A percentile compares a stretch with the other conserved stretches of the same genome.
These are phyloP conservation scores for Ephialtes manifestator DNA, from an alignment of 2,888 invertebrate species.

Conservation along the genomic window DNA sequence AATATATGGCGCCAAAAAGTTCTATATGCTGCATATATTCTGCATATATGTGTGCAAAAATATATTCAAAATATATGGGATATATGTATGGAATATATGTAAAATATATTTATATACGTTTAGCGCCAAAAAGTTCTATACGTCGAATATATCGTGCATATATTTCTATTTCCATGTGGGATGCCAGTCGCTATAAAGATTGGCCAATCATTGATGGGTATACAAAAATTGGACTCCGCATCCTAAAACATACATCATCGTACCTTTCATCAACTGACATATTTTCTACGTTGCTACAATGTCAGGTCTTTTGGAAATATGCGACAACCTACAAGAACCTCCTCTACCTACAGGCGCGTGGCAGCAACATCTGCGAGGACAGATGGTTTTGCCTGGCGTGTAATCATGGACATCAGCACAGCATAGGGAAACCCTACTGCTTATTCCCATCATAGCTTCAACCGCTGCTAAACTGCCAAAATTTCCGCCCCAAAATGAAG, in stretches of 20 bases:
- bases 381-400: conserved; percentile 59
- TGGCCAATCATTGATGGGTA: background rate
- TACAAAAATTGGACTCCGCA: background rate
- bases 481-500: conserved; percentile 12
- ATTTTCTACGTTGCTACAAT: background rate
- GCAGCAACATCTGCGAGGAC: conserved; percentile 59
- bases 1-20: no score
- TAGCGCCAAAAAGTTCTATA: no score
- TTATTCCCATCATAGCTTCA: background rate
- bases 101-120: no score
- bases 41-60: no score
- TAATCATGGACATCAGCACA: conserved; percentile 56
- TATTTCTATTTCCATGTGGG: no score
- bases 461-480: conserved; percentile 20
- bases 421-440: conserved; percentile 42
- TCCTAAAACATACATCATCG: background rate
- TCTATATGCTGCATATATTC: no score
- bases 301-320: background rate
- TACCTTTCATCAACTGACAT: background rate
- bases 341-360: background rate
- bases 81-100: no score
- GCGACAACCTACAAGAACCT: background rate
- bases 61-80: no score
- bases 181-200: background rate
- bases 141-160: no score